These are phyloP conservation scores for Sminthurinus aureus DNA, from an alignment of 2,888 invertebrate species.

Conservation along the genomic window DNA sequence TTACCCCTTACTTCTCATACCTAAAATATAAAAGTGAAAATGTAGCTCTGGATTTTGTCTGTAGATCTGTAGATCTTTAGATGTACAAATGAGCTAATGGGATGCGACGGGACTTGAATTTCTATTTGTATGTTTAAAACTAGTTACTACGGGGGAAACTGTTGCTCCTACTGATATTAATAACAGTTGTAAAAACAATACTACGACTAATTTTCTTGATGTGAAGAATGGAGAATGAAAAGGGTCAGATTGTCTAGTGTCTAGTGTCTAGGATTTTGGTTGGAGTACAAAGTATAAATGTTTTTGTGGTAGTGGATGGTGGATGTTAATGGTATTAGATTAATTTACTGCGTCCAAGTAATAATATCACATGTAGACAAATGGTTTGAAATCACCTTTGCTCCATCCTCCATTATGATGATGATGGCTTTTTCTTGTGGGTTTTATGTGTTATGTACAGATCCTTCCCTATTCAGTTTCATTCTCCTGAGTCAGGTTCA, in stretches of 20 bases:
- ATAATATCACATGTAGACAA: slow-evolving; percentile 35
- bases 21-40: slow-evolving; percentile 42
- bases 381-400: background rate
- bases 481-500: too few relatives aligned
- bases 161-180: too few relatives aligned
- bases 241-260: background rate
- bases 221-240: background rate
- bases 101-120: background rate
- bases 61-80: too few relatives aligned
- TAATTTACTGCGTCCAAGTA: background rate
- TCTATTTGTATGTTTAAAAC: background rate
- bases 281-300: background rate
- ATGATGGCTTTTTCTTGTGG: too few relatives aligned
- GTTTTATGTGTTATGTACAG: too few relatives aligned
- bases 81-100: background rate
- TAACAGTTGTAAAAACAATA: background rate
- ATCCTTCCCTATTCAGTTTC: too few relatives aligned
- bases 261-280: background rate
- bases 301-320: background rate
- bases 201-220: background rate
- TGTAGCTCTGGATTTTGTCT: slow-evolving; percentile 5
- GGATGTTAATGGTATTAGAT: too few relatives aligned
- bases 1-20: slow-evolving; percentile 47
- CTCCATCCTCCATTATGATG: background rate
- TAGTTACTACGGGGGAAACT: too few relatives aligned